Base-by-base conservation (phyloP, 1,140 invertebrate genomes). In the Bombus turneri region DNA sequence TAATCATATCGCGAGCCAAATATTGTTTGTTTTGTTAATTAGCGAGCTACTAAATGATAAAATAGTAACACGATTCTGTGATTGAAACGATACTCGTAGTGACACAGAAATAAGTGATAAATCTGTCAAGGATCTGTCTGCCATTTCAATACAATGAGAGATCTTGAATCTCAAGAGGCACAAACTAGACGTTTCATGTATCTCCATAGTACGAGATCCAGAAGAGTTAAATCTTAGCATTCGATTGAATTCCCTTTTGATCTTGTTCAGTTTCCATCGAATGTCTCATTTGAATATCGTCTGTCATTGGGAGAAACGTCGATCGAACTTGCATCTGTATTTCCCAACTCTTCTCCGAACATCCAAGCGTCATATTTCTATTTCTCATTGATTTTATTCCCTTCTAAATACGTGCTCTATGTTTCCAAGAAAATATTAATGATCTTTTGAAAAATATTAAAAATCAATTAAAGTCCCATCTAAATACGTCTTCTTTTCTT, bases 101-200 rank as follows among this genome's bases (percentile, higher is more conserved):
- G 47, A 53, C 47, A 53, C 47, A 53, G 47, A 53, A 53, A 8
- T 53, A 53, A 53, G 47, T 22, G 25, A 73, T 73, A 22, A 47
- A 39, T 73, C 71, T 31, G 15, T 73, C 41, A 31, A 73, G 43
- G 28, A 73, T 47, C 71, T 43, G 39, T 71, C 69, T 15, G 3
- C 2, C 39, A 47, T 73, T 47, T 73, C 25, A 31, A 73, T 73
- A 73, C 41, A 72, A 72, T 72, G 28, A 43, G 39, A 43, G 90
- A 92, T 92, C 87, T 90, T 66, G 80, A 47, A 28, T 59, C 76
- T 57, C 34, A 22, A 71, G 64, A n/a, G 31, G 39, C 66, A 25
- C 28, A 31, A 69, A 37, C 78, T 28, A 80, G 25, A 69, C 28
- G 22, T 80, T 34, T 37, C 64, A 22, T 43, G 41, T 22, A 73